Evolutionary conservation across 2,888 invertebrate species (phyloP), one percentile per base, ranked within the genome.

Genomic region (Drosophila acutilabella): DNA sequence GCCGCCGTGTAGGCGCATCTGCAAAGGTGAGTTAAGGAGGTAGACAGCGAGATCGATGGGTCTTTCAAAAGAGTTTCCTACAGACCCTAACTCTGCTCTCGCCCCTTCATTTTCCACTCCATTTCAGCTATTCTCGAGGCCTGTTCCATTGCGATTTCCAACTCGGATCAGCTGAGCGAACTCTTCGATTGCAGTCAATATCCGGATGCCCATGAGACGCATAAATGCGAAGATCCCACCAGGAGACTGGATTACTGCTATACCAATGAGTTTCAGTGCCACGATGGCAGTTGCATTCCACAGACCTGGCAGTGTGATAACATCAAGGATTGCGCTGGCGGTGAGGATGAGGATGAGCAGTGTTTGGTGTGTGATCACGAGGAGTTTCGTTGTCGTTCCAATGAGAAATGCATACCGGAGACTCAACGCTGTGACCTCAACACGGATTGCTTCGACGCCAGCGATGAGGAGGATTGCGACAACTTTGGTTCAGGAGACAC

Each of bases 1-100:
- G 72, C 93, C 94, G 80, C 95, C 95, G 0, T 95, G 95, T 86
- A 93, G 94, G 72, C 93, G 94, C 80, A 93, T 95, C 71, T 95
- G 95, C 81, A 94, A 94, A 94, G 94, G 95, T 95, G 90, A 51
- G 16, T 2, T 6, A 4, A 8, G 10, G 7, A 14, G 10, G 5
- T 2, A 33, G 10, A 2, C 8, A 30, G 30, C 6, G 6, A 30
- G 30, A 8, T 30, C 30, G 30, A 30, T 30, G 8, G 8, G 26
- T 23, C 23, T 23, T 23, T 23, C 23, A 6, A 23, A 23, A 23
- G 23, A 23, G 5, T 26, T 7, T 7, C 26, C 26, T 26, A 1
- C 26, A 26, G 26, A 1, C 30, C 30, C 8, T 30, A 30, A 30
- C 8, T 30, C 30, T 30, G 8, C 30, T 30, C 6, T 20, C 20